Percentiles rank a stretch among this genome's conserved stretches.
phyloP scores from a whole-genome alignment of 2,113 vertebrate species.

The Rhinolophus ferrumequinum region DNA sequence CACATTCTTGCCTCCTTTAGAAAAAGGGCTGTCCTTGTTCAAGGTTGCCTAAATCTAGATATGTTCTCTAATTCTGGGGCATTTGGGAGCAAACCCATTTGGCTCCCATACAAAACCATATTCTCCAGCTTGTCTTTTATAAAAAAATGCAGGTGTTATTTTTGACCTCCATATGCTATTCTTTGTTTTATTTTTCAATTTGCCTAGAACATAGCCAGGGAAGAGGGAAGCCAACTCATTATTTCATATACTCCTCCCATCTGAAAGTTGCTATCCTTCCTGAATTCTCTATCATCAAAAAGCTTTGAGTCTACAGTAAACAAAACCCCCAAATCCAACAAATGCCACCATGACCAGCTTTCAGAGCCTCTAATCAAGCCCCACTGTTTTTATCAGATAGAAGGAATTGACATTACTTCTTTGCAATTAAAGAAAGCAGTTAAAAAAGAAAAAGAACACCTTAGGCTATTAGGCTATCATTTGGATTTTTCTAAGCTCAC shows the following conservation, averaged over 20 bases:
- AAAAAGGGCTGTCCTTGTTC: background rate
- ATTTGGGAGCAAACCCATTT: background rate
- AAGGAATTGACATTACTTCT: background rate
- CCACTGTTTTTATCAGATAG: background rate
- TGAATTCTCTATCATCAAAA: slow-evolving; percentile 21
- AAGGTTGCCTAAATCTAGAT: background rate
- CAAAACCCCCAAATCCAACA: background rate
- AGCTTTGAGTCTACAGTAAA: background rate
- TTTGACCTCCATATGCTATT: background rate
- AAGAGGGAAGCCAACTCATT: background rate
- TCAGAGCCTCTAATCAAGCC: background rate
- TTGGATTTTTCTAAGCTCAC: slow-evolving; percentile 28
- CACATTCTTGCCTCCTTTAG: background rate
- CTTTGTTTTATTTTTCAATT: background rate
- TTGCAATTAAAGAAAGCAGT: slow-evolving; percentile 31
- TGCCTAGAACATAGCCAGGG: background rate
- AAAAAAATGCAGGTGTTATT: background rate
- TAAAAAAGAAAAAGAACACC: background rate
- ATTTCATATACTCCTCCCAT: background rate
- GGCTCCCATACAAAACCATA: background rate
- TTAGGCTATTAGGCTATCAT: background rate
- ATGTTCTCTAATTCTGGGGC: background rate
- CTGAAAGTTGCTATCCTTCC: background rate
- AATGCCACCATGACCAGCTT: background rate
- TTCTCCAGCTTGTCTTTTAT: background rate